Base-by-base conservation (phyloP, 2,113 vertebrate species). In the Cebus imitator region DNA sequence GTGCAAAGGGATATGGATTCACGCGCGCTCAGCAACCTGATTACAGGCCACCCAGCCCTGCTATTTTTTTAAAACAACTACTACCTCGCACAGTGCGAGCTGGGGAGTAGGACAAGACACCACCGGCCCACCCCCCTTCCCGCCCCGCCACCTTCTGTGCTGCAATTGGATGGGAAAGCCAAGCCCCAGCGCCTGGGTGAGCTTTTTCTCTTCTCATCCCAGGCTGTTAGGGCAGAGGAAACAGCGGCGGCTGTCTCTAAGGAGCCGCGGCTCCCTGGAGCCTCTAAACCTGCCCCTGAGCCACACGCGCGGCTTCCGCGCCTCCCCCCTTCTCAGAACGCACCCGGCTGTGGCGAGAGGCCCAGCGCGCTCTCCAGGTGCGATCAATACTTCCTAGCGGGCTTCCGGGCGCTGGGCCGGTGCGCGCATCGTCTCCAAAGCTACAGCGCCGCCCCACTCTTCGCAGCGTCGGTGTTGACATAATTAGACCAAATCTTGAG, bases 401-500 rank as follows among this genome's bases (percentile, higher is more conserved):
- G 95, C 66, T 94, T 80, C 68, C 4, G 32, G 40, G 85, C 66
- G 66, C 90, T 3, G 30, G 70, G 73, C 78, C 68, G 0, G 1
- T 5, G 95, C 18, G 78, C 83, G 4, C 93, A 70, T 78, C 87
- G 43, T 92, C 87, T 68, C 52, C 91, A 84, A 87, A 97, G 81
- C 58, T 35, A 17, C 68, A 58, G 87, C 88, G 20, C 94, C 93
- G 68, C 96, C 97, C 93, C 64, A 5, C 66, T 95, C 35, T 13
- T 58, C 45, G 64, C 50, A 23, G 87, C 45, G 61, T 85, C 73
- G 61, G 58, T 97, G 95, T 97, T 98, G 98, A 97, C 97, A 97
- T 97, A 98, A 98, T 98, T 97, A 98, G 97, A 97, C 96, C 84
- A 96, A 97, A 97, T 97, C 97, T 97, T 97, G 96, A 94, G 96